These are phyloP conservation scores for Hypolimnas misippus DNA, from an alignment of 2,888 invertebrate species.

Conservation along the genomic window DNA sequence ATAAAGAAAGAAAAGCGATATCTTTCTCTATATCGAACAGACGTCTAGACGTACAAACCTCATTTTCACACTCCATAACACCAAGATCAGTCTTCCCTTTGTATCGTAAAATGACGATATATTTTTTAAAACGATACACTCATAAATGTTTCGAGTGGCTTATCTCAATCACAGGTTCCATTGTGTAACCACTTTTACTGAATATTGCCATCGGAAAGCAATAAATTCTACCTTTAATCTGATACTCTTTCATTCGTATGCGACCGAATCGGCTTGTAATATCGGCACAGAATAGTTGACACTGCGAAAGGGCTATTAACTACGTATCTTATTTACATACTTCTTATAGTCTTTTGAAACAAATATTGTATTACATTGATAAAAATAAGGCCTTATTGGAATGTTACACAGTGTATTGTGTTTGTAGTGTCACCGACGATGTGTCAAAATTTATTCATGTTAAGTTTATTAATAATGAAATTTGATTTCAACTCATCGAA, in stretches of 20 bases:
- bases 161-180: conserved; percentile 28
- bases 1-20: too few relatives aligned
- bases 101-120: conserved; percentile 1
- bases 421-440: too few relatives aligned
- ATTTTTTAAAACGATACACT: neutral
- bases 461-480: too few relatives aligned
- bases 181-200: conserved; percentile 33
- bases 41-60: neutral
- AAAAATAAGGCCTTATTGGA: too few relatives aligned
- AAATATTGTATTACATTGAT: too few relatives aligned
- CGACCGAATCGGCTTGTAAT: conserved; percentile 27
- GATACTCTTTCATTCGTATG: conserved; percentile 38
- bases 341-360: too few relatives aligned
- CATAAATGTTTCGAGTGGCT: conserved; percentile 10
- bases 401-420: too few relatives aligned
- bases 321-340: neutral
- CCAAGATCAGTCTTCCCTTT: neutral
- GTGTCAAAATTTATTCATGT: too few relatives aligned
- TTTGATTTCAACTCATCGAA: too few relatives aligned
- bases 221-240: conserved; percentile 44
- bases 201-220: conserved; percentile 38
- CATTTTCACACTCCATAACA: neutral
- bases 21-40: neutral
- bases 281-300: neutral
- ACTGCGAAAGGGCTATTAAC: conserved; percentile 1